Evolutionary conservation across 1,140 invertebrate genomes (phyloP), one percentile per base, ranked within the genome.

Genomic region (Bombus pascuorum): DNA sequence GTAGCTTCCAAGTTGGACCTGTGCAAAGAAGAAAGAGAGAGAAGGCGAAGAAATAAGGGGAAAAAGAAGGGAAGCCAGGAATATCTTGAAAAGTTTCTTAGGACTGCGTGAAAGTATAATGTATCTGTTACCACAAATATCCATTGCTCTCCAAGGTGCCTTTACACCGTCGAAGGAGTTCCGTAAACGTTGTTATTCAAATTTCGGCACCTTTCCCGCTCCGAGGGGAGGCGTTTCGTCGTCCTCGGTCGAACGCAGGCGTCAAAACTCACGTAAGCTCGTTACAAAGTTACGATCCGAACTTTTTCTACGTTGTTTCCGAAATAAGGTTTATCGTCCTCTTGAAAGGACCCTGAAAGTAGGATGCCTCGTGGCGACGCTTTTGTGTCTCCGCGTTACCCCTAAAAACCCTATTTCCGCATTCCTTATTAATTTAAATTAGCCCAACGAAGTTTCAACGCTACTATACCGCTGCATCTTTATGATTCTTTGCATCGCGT

Each of bases 121-220:
- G 81, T 83, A 83, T 83, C 81, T 76, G 81, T 83, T 83, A 83
- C 81, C 81, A 57, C 81, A 83, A 83, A 83, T 83, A 83, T 83
- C 73, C 81, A 83, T 76, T 68, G 81, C 72, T 83, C 81, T 83
- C 73, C 37, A 66, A 83, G 81, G 81, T 83, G 28, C 42, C 59
- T 76, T 83, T 83, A 83, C 73, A 66, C 22, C 34, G 73, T 66
- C 73, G 73, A 47, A 75, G 72, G 73, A 83, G 81, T 76, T 83
- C 81, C 57, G 59, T 66, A 82, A 83, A 83, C 81, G 81, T 62
- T 83, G 81, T 83, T 83, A 83, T 83, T 83, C 81, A 83, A 83
- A 83, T 83, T 83, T 83, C 34, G 73, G 72, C 81, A 83, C 73
- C 73, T 74, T 76, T 72, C 65, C 68, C 59, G 47, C 57, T 37